Evolutionary conservation across 2,113 vertebrate genomes (phyloP), one percentile per base, ranked within the genome.

Genomic region (Eira barbara): DNA sequence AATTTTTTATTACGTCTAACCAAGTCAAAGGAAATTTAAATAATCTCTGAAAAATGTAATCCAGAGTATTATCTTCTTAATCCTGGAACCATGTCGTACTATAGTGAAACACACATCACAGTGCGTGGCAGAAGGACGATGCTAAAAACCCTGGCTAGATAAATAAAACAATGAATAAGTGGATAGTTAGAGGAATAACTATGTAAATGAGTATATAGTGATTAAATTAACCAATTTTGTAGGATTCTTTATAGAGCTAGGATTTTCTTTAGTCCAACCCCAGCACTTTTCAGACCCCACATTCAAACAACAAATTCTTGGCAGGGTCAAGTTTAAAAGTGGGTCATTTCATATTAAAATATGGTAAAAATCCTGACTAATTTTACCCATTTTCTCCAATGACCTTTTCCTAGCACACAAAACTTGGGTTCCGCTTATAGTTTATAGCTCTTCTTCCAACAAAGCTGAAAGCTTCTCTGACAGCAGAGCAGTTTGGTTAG

Each of bases 291-390:
- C 39, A 89, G 84, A 89, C 45, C 10, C 27, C 25, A 84, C 57
- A 82, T 61, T 83, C 52, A 95, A 86, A 91, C 14, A 94, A 49
- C 39, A 80, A 83, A 71, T 94, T 94, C 76, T 93, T 88, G 13
- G 29, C 67, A 91, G 23, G 23, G 27, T 96, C 29, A 69, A 94
- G 36, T 89, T 83, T 49, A 87, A 97, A 90, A 91, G 21, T 47
- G 10, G 9, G 10, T 81, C 8, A 36, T 82, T 27, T 95, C 17
- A 55, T 85, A 67, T 45, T 94, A 76, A 95, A 85, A 80, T 67
- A 73, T 18, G 13, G 27, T 71, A 47, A 91, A 45, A 90, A 76
- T 86, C n/a, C 34, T 23, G 15, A 76, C 36, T 83, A 71, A 91
- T 81, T 94, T 82, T 92, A 74, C 7, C 47, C 42, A 74, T 83